These are phyloP conservation scores for Cinclus cinclus DNA, from an alignment of 2,113 vertebrate genomes.

Conservation along the genomic window DNA sequence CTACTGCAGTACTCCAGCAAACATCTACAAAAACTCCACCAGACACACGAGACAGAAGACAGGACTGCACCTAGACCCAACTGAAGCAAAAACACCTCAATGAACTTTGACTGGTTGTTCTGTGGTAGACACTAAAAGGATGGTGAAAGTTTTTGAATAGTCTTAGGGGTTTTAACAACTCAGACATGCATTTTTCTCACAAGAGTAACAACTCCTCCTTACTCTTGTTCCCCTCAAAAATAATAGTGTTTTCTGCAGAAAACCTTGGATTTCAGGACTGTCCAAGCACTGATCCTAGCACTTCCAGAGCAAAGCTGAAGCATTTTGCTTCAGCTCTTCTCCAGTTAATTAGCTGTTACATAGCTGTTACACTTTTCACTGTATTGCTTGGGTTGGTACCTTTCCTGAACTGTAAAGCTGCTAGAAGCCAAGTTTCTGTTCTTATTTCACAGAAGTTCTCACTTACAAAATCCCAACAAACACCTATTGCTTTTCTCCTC, in stretches of 20 bases:
- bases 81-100: background rate
- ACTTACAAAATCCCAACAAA: background rate
- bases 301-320: background rate
- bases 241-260: background rate
- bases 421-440: background rate
- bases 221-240: background rate
- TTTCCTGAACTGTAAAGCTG: background rate
- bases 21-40: background rate
- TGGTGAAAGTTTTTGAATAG: background rate
- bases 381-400: background rate
- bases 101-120: background rate
- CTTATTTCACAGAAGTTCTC: background rate
- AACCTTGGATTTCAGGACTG: background rate
- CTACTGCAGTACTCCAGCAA: background rate
- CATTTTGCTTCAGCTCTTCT: background rate
- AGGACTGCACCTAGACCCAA: background rate
- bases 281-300: background rate
- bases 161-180: background rate
- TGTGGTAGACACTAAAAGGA: background rate
- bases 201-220: background rate
- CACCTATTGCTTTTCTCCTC: background rate
- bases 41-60: background rate
- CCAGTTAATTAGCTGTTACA: background rate
- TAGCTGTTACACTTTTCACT: background rate
- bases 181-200: background rate